These are phyloP conservation scores for Sussaba pulchella DNA, from an alignment of 2,888 invertebrate genomes.

Conservation along the genomic window DNA sequence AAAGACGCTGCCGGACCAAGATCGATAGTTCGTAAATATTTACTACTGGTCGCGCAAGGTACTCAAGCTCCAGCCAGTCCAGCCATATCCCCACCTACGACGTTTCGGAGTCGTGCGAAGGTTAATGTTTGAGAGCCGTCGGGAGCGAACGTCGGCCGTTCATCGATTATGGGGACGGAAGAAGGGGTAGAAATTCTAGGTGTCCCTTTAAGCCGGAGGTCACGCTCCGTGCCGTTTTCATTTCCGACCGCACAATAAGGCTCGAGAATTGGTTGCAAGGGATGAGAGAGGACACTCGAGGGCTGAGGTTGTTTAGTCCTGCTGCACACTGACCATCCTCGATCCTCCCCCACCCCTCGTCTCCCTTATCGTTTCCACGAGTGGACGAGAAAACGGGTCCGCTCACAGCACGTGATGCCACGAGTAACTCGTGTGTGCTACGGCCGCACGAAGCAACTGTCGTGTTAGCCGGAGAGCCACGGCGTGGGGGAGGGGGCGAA, in stretches of 20 bases:
- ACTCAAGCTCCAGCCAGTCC: slow-evolving; percentile 36
- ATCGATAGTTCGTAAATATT: slow-evolving; percentile 61
- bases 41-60: slow-evolving; percentile 50
- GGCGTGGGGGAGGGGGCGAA: slow-evolving; percentile 1
- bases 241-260: slow-evolving; percentile 58
- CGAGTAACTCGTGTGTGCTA: slow-evolving; percentile 37
- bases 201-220: slow-evolving; percentile 46
- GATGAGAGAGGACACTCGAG: slow-evolving; percentile 28
- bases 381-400: slow-evolving; percentile 20
- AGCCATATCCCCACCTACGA: background rate
- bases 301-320: slow-evolving; percentile 16
- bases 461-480: slow-evolving; percentile 14
- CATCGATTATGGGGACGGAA: background rate
- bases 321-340: slow-evolving; percentile 15
- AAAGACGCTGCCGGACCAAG: slow-evolving; percentile 43
- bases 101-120: background rate
- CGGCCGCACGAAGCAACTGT: slow-evolving; percentile 9
- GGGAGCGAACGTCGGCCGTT: slow-evolving; percentile 1
- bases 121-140: background rate
- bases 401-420: slow-evolving; percentile 36
- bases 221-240: slow-evolving; percentile 59
- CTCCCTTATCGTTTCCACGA: background rate
- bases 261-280: slow-evolving; percentile 44
- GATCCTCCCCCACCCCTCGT: no score
- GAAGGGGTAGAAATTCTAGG: slow-evolving; percentile 41